phyloP scores from a whole-genome alignment of 2,888 invertebrate species.

The Agapetus fuscipes region DNA sequence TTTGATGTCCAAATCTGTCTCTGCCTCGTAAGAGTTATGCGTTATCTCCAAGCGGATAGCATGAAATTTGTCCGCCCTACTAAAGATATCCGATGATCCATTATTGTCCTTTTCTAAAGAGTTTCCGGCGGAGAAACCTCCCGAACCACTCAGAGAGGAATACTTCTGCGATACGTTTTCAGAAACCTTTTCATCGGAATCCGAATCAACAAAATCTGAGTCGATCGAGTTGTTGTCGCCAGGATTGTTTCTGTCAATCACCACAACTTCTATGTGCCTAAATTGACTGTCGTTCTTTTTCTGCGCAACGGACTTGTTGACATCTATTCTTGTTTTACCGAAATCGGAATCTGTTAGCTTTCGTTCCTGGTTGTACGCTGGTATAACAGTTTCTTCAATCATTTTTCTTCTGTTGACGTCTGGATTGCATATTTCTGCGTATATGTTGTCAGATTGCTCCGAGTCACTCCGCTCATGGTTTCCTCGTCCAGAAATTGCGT shows the following conservation, averaged over 20 bases:
- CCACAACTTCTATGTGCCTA: slow-evolving; percentile 44
- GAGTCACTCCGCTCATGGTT: slow-evolving; percentile 24
- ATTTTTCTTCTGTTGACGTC: slow-evolving; percentile 23
- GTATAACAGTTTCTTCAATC: not conserved
- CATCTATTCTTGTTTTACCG: slow-evolving; percentile 39
- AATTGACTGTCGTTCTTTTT: slow-evolving; percentile 40
- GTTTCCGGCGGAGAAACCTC: slow-evolving; percentile 33
- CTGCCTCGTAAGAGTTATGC: slow-evolving; percentile 23
- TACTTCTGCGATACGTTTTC: slow-evolving; percentile 18
- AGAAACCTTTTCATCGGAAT: slow-evolving; percentile 26
- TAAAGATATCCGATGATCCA: slow-evolving; percentile 16
- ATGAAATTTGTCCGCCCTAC: slow-evolving; percentile 35
- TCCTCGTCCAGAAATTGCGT: slow-evolving; percentile 41
- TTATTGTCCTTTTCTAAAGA: slow-evolving; percentile 39
- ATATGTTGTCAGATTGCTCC: slow-evolving; percentile 55
- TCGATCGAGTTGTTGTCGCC: slow-evolving; percentile 39
- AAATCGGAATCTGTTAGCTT: slow-evolving; percentile 24
- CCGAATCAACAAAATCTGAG: slow-evolving; percentile 32
- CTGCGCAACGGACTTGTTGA: slow-evolving; percentile 22
- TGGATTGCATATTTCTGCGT: slow-evolving; percentile 56
- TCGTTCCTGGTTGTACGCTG: not conserved
- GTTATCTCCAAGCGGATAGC: slow-evolving; percentile 45
- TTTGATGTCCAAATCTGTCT: slow-evolving; percentile 8
- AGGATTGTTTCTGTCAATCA: slow-evolving; percentile 43
- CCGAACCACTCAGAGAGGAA: slow-evolving; percentile 22